Evolutionary conservation across 2,113 vertebrate genomes (phyloP), one percentile per base, ranked within the genome.

Genomic region (Anser brachyrhynchus): DNA sequence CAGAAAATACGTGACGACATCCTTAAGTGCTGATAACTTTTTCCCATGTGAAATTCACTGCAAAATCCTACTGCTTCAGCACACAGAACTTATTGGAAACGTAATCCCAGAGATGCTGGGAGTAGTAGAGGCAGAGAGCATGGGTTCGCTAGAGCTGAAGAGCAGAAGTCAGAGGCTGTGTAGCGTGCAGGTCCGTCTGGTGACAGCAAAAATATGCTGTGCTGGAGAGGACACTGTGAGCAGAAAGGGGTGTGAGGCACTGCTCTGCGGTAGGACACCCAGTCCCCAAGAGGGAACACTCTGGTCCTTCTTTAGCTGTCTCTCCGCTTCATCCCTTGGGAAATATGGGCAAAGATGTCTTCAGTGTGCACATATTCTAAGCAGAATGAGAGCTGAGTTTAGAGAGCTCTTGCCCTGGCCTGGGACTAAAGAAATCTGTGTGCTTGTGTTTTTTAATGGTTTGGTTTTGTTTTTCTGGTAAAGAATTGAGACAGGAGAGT

Each of bases 311-410:
- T 73, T 54, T 41, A 78, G 26, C 1, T 2, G 35, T 46, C 37
- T 22, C 13, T 77, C 82, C 75, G 35, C 4, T 4, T 92, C 13
- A 8, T 0, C 37, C 13, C 41, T 33, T 57, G 6, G 54, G 15
- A 82, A 69, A 9, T 25, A 3, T 1, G 2, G 35, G 25, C 13
- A 86, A 88, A 52, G 61, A 11, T 6, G 3, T 78, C 26, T 44
- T 52, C 33, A 26, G 11, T 28, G n/a, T 71, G n/a, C 28, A 3
- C 0, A 0, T 72, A 13, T 16, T 41, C 35, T n/a, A 61, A 74
- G 39, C 43, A 64, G 64, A 64, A 59, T 0, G 3, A 73, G 10
- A 59, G 15, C 61, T 52, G 46, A 52, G 13, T 61, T 79, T 28
- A 66, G 43, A 39, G 44, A 85, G 21, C 43, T 88, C 44, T 41